Conservation (phyloP, 2,888 invertebrate species). For the Sepiola atlantica region DNA sequence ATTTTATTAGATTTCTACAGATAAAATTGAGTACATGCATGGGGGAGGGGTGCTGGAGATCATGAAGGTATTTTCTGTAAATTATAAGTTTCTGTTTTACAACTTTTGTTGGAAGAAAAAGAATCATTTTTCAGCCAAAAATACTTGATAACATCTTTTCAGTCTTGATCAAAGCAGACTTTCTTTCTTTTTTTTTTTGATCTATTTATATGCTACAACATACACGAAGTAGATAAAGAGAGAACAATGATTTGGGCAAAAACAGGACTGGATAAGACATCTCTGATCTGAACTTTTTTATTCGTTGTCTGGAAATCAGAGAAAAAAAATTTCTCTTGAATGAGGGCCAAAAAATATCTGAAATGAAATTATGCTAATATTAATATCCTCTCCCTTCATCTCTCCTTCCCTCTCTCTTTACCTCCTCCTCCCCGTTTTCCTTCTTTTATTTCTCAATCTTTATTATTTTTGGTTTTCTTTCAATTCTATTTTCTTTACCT, state of each 20-base stretch:
- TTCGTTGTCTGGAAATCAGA: background rate
- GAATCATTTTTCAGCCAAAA: conserved; percentile 8
- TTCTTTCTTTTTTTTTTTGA: background rate
- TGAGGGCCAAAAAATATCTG: background rate
- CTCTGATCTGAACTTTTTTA: conserved; percentile 32
- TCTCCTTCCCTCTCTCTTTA: background rate
- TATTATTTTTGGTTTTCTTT: background rate
- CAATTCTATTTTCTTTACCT: background rate
- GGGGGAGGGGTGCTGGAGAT: background rate
- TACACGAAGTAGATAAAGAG: background rate
- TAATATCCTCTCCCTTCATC: background rate
- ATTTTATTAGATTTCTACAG: background rate
- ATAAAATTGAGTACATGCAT: background rate
- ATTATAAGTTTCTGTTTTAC: background rate
- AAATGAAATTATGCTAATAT: background rate
- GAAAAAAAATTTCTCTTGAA: background rate
- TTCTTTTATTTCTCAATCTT: background rate
- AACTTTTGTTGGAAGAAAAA: background rate
- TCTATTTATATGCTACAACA: background rate
- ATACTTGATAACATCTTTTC: background rate
- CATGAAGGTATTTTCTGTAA: background rate
- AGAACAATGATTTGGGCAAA: background rate
- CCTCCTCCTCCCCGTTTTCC: background rate
- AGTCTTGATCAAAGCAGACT: background rate
- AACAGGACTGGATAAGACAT: background rate